Evolutionary conservation across 2,797 vertebrate species (phyloP).

Genomic region (Dermochelys coriacea): DNA sequence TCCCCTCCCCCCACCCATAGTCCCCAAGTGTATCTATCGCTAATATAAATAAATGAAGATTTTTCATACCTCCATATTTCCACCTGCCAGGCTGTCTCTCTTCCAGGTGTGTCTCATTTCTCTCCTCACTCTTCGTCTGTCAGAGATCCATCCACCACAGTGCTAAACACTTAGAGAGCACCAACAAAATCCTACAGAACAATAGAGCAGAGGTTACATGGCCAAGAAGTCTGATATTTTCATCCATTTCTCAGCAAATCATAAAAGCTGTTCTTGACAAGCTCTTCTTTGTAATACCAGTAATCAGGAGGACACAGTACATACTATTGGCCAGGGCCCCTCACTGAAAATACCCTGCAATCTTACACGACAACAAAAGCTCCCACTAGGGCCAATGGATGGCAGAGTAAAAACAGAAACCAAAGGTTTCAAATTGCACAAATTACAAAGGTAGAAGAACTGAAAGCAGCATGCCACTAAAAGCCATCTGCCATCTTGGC

Average conservation of each 20-base stretch:
- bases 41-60: neutral
- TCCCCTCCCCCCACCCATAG: neutral
- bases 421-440: constrained; percentile 75
- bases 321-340: constrained; percentile 61
- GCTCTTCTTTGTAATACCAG: constrained; percentile 52
- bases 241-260: constrained; percentile 68
- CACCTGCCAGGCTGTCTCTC: neutral
- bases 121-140: neutral
- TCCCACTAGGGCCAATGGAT: constrained; percentile 71
- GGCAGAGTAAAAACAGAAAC: constrained; percentile 79
- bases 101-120: neutral
- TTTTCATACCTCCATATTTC: neutral
- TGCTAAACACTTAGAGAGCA: constrained; percentile 5
- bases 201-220: constrained; percentile 12
- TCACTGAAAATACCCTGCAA: constrained; percentile 78
- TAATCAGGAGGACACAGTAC: constrained; percentile 57
- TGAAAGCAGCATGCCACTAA: constrained; percentile 75
- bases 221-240: constrained; percentile 47
- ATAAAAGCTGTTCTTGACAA: constrained; percentile 55
- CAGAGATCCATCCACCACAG: neutral
- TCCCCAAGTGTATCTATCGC: neutral
- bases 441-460: constrained; percentile 75
- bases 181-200: neutral
- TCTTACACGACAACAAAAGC: constrained; percentile 77
- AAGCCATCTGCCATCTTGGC: constrained; percentile 83